phyloP scores from a whole-genome alignment of 2,113 vertebrate species.

The Spea bombifrons region DNA sequence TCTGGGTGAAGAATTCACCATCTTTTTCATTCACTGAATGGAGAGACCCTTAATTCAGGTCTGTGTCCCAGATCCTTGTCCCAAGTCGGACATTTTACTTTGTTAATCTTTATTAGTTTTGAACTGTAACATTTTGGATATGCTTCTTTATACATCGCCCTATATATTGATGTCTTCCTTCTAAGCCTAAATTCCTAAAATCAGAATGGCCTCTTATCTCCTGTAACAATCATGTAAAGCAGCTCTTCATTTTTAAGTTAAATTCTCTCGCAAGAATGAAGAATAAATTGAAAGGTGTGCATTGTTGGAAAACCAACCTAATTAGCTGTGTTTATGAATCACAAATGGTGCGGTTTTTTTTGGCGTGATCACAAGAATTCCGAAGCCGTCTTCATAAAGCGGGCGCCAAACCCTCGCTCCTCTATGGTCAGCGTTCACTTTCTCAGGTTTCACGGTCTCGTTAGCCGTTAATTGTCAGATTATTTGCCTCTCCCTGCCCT shows the following conservation, averaged over 20 bases:
- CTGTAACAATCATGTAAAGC: too few species aligned
- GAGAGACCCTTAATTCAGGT: too few species aligned
- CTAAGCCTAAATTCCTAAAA: too few species aligned
- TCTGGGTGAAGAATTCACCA: background rate
- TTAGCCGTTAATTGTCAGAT: slow-evolving; percentile 26
- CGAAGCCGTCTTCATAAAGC: slow-evolving; percentile 23
- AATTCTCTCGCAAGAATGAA: slow-evolving; percentile 1
- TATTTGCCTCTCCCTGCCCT: background rate
- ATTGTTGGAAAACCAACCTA: slow-evolving; percentile 34
- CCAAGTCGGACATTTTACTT: too few species aligned
- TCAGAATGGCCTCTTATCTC: too few species aligned
- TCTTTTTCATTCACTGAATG: too few species aligned
- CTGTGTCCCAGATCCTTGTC: too few species aligned
- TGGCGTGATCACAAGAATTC: slow-evolving; percentile 25
- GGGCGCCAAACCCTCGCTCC: slow-evolving; percentile 7
- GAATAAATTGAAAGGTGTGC: slow-evolving; percentile 27
- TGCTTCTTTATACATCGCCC: too few species aligned
- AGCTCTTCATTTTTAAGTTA: background rate
- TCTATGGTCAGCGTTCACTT: slow-evolving; percentile 27
- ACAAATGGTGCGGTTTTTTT: slow-evolving; percentile 12
- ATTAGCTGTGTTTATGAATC: slow-evolving; percentile 16
- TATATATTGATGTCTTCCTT: too few species aligned
- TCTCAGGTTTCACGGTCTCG: slow-evolving; percentile 20
- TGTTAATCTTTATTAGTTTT: too few species aligned
- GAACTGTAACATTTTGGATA: too few species aligned